These are phyloP conservation scores for Nomada goodeniana DNA, from an alignment of 2,888 invertebrate genomes.

Conservation along the genomic window DNA sequence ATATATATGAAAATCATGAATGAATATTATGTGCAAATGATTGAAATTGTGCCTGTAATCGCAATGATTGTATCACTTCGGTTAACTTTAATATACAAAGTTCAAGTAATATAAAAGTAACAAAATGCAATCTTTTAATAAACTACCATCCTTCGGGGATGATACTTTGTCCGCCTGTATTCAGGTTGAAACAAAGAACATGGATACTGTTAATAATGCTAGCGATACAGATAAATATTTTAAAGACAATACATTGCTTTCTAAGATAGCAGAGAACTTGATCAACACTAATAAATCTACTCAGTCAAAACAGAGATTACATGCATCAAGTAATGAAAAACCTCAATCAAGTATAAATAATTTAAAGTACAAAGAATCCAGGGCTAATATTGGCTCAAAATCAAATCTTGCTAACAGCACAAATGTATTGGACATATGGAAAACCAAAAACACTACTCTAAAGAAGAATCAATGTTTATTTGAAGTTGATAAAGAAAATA, in stretches of 20 bases:
- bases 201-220: constrained; percentile 34
- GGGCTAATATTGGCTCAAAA: constrained; percentile 6
- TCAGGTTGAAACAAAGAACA: constrained; percentile 41
- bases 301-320: background rate
- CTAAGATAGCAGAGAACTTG: constrained; percentile 6
- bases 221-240: constrained; percentile 70
- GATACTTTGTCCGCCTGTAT: constrained; percentile 62
- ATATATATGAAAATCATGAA: background rate
- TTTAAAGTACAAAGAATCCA: constrained; percentile 9
- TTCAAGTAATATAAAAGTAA: constrained; percentile 11
- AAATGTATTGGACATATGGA: constrained; percentile 4
- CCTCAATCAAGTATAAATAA: background rate
- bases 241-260: constrained; percentile 51
- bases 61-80: constrained; percentile 6
- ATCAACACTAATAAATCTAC: background rate
- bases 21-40: background rate
- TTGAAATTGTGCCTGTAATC: background rate
- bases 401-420: background rate
- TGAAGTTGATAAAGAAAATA: constrained; percentile 25
- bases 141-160: constrained; percentile 69
- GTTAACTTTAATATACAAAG: constrained; percentile 8
- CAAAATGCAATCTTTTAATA: constrained; percentile 48
- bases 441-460: background rate
- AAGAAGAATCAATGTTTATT: constrained; percentile 3
- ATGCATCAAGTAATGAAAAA: constrained; percentile 1